These are phyloP conservation scores for Crocallis elinguaria DNA, from an alignment of 2,888 invertebrate species.

Conservation along the genomic window DNA sequence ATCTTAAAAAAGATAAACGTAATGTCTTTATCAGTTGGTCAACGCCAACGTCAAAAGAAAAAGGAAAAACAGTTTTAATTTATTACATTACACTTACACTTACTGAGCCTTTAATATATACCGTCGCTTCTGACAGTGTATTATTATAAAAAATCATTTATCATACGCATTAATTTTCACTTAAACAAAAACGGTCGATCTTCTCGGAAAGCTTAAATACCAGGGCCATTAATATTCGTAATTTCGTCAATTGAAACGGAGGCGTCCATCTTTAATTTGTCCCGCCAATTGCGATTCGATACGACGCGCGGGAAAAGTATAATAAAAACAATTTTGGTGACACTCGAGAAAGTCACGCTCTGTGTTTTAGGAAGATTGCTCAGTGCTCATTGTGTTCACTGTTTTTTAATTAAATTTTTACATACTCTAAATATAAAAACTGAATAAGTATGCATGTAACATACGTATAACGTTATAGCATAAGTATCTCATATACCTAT, in stretches of 20 bases:
- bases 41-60: too few relatives aligned
- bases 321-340: conserved; percentile 27
- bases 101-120: background rate
- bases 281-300: conserved; percentile 47
- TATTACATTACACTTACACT: too few relatives aligned
- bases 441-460: too few relatives aligned
- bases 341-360: conserved; percentile 18
- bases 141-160: conserved; percentile 3
- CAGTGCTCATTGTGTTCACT: background rate
- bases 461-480: too few relatives aligned
- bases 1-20: too few relatives aligned
- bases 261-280: conserved; percentile 46
- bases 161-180: conserved; percentile 24
- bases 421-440: too few relatives aligned
- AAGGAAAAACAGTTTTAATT: too few relatives aligned
- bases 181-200: conserved; percentile 16
- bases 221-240: conserved; percentile 22
- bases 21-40: too few relatives aligned
- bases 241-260: conserved; percentile 37
- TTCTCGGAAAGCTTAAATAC: conserved; percentile 22
- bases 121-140: background rate
- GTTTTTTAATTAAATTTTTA: background rate
- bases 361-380: conserved; percentile 12
- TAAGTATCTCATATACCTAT: too few relatives aligned
- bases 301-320: conserved; percentile 40